phyloP scores from a whole-genome alignment of 2,888 invertebrate genomes.

The Caenorhabditis sp. region DNA sequence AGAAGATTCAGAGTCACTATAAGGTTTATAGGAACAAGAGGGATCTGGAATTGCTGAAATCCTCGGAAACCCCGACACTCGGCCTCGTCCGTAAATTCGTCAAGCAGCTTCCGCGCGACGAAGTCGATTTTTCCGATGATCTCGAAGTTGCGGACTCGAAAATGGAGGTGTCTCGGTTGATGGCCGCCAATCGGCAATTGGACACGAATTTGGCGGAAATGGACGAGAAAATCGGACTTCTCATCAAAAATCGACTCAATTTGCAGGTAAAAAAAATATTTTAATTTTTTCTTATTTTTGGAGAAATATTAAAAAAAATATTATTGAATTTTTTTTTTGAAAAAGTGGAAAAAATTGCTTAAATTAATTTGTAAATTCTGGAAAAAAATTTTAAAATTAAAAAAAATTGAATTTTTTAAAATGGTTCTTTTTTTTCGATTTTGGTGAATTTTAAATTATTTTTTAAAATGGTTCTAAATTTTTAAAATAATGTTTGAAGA shows the following conservation, averaged over 20 bases:
- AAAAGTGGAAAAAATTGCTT: no score
- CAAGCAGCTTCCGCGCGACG: constrained; percentile 63
- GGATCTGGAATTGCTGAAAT: constrained; percentile 68
- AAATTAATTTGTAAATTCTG: no score
- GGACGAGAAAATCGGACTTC: constrained; percentile 90
- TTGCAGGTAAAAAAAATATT: constrained; percentile 86
- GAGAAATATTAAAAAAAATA: no score
- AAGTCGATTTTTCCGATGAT: constrained; percentile 69
- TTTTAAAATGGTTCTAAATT: no score
- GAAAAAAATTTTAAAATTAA: no score
- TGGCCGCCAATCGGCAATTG: constrained; percentile 84
- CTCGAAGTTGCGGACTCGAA: constrained; percentile 86
- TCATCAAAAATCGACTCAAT: constrained; percentile 90
- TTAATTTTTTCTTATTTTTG: no score
- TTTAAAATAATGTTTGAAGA: no score
- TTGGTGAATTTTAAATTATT: no score
- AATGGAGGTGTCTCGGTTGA: constrained; percentile 88
- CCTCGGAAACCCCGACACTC: constrained; percentile 73
- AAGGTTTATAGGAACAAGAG: constrained; percentile 65
- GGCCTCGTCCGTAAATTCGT: constrained; percentile 86
- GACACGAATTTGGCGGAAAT: constrained; percentile 89
- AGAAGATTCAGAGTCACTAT: constrained; percentile 69
- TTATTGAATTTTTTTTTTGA: no score
- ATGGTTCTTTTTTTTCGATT: no score
- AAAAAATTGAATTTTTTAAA: no score